phyloP scores from a whole-genome alignment of 2,797 vertebrate genomes.

The Notoglanidium macrostoma region DNA sequence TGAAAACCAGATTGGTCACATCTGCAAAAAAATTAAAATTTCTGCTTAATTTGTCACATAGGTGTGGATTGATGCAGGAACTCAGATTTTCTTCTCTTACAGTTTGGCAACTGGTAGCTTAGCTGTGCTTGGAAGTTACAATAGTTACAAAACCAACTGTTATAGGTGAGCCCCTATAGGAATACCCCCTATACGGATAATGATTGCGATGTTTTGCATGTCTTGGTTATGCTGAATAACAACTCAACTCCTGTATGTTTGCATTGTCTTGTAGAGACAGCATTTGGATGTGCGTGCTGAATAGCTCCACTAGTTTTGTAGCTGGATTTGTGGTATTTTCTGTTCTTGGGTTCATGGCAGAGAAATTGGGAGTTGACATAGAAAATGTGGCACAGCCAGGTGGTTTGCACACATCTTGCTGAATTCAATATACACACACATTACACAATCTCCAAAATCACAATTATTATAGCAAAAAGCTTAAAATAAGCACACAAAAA shows the following conservation, averaged over 20 bases:
- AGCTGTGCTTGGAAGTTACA: slow-evolving; percentile 8
- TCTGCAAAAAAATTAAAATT: not conserved
- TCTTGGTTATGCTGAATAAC: not conserved
- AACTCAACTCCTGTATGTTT: not conserved
- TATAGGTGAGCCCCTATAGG: not conserved
- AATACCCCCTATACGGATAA: not conserved
- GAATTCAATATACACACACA: not conserved
- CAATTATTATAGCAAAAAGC: not conserved
- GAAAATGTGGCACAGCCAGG: not conserved
- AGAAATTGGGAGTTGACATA: slow-evolving; percentile 4
- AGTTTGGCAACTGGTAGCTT: not conserved
- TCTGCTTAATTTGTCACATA: not conserved
- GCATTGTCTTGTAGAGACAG: not conserved
- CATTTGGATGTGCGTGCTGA: not conserved
- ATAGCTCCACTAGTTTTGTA: not conserved
- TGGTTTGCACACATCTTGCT: not conserved
- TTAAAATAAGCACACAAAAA: not conserved
- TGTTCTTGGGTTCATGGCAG: slow-evolving; percentile 7
- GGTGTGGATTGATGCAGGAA: not conserved
- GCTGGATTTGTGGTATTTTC: slow-evolving; percentile 54
- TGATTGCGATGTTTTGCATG: not conserved
- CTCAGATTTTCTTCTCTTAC: slow-evolving; percentile 6
- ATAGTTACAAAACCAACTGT: slow-evolving; percentile 14
- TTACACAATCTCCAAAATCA: not conserved
- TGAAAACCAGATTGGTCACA: too few relatives aligned